Evolutionary conservation across 2,797 vertebrate species (phyloP), one percentile per base, ranked within the genome.

Genomic region (Arremon brunneinucha): DNA sequence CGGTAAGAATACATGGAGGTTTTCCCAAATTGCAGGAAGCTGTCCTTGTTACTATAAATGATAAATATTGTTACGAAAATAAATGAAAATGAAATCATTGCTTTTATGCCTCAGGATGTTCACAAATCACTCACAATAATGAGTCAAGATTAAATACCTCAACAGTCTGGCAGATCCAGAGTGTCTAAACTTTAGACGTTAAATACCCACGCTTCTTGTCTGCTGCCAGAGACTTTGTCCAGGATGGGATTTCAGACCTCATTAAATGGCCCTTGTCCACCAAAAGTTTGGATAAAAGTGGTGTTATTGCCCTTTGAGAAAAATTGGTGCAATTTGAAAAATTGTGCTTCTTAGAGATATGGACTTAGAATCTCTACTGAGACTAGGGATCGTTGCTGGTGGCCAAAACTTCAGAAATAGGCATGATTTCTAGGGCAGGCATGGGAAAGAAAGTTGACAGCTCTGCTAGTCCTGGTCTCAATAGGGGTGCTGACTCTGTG

Each of bases 11-110:
- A 87, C 52, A 85, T 83, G 78, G 68, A 92, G 32, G 68, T 34
- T 90, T 91, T 70, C 52, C 39, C 52, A 89, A 92, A 84, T 79
- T 63, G 85, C 87, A 90, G 64, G 71, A 94, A 89, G 78, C 55
- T 82, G 65, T 86, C 72, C 19, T 71, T 68, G 69, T 75, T 91
- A 57, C 69, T 78, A 4, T 21, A 78, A 83, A 50, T 89, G 60
- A 95, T 30, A 91, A 94, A 94, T 95, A 89, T 12, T 72, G 44
- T 52, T 74, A 92, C 32, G 68, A 91, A 92, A 89, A 91, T n/a
- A 87, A 92, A 87, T 70, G 12, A 87, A 93, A 93, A 87, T 14
- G 19, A 80, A 80, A 60, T 91, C 13, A 74, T 26, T 0, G 0
- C 7, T 83, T 85, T 83, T 74, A 80, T 91, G 87, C 11, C 41